Evolutionary conservation across 2,113 vertebrate species (phyloP).

Genomic region (Apistogramma diplotaenia): DNA sequence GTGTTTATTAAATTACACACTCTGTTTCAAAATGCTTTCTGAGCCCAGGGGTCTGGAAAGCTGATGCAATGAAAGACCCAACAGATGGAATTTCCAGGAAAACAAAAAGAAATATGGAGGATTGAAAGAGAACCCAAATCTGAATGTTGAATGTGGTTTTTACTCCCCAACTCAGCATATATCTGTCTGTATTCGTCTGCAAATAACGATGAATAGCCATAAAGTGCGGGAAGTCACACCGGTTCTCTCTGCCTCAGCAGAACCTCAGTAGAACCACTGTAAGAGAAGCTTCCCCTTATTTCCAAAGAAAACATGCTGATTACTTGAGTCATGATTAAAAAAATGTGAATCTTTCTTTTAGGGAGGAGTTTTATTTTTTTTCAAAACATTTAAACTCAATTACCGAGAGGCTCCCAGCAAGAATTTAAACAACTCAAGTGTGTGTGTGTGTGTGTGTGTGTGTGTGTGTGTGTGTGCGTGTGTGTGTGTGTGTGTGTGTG

Average conservation of each 20-base stretch:
- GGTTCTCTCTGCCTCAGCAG: background rate
- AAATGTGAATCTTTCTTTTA: background rate
- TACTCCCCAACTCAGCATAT: background rate
- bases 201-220: background rate
- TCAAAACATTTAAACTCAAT: slow-evolving; percentile 2
- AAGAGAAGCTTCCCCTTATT: background rate
- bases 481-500: background rate
- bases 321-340: background rate
- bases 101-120: background rate
- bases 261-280: background rate
- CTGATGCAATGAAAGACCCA: background rate
- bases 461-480: background rate
- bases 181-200: background rate
- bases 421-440: background rate
- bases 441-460: background rate
- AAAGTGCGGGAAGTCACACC: background rate
- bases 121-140: background rate
- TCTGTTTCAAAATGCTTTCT: background rate
- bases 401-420: background rate
- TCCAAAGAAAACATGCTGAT: background rate
- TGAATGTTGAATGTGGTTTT: background rate
- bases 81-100: background rate
- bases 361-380: background rate
- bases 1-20: slow-evolving; percentile 35
- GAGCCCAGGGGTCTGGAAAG: slow-evolving; percentile 1